Base-by-base conservation (phyloP, 2,888 invertebrate species). In the Macrophya alboannulata region DNA sequence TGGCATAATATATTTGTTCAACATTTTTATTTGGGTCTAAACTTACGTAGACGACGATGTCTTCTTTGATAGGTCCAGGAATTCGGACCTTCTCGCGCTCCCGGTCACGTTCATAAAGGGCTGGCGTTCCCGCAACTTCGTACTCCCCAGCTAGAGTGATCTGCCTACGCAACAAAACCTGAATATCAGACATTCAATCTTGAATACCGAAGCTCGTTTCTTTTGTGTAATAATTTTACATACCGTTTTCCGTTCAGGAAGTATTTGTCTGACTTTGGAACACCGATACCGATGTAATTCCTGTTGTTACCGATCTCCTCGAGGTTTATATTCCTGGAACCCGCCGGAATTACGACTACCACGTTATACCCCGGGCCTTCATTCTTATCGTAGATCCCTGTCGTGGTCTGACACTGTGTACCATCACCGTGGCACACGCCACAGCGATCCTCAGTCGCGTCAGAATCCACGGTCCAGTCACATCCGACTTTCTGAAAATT, bases 391-490 rank as follows among this genome's bases (percentile, higher is more conserved):
- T 95, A 96, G 86, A 94, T 91, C 45, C 95, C 95, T 59, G 95
- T 94, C 8, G 95, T 94, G 1, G 95, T 94, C 87, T 95, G 95
- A 89, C 96, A 96, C 82, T 95, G 95, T 0, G 95, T 95, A 1
- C 96, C 96, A 91, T 96, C 96, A 0, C 96, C 96, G 87, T 96
- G 95, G 90, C 96, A 96, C 65, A 96, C 94, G 1, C 96, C 96
- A 90, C 96, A 96, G 48, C 94, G 94, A 91, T 96, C 96, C 90
- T 96, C 96, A 25, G 95, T 94, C 0, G 96, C 96, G 84, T 94
- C 94, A 0, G 96, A 96, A 90, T 96, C 95, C 37, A 96, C 94
- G 59, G 93, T 93, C 94, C 95, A 95, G 91, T 96, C 96, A 92
- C 96, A 96, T 2, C 96, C 96, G 17, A 96, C 95, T 90, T 94